A percentile compares a stretch with the other conserved stretches of the same genome.
phyloP scores from a whole-genome alignment of 2,888 invertebrate species.

The Volucella inflata region DNA sequence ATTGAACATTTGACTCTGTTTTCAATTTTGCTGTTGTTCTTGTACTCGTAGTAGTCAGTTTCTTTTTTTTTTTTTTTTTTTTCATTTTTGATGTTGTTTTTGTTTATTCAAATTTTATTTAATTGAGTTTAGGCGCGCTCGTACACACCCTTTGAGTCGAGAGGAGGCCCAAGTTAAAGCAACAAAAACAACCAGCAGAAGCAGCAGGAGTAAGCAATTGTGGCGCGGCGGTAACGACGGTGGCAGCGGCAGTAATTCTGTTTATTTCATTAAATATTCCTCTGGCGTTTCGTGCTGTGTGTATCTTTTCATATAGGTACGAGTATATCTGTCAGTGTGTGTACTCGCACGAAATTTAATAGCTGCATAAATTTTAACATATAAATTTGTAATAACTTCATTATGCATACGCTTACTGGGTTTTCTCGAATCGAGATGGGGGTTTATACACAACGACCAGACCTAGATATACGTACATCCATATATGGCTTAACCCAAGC shows the following conservation, averaged over 20 bases:
- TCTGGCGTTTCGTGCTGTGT: slow-evolving; percentile 50
- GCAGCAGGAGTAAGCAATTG: slow-evolving; percentile 31
- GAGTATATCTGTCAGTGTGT: slow-evolving; percentile 41
- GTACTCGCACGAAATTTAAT: slow-evolving; percentile 71
- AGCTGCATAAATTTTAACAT: slow-evolving; percentile 74
- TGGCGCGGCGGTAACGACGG: background rate
- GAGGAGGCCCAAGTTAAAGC: background rate
- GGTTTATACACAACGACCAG: background rate
- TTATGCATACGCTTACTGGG: slow-evolving; percentile 56
- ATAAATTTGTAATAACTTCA: slow-evolving; percentile 73
- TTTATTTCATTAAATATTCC: slow-evolving; percentile 72
- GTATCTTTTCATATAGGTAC: too few species aligned
- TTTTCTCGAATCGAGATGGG: background rate
- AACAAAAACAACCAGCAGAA: slow-evolving; percentile 1
- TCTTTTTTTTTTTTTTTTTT: background rate
- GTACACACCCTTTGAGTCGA: slow-evolving; percentile 65
- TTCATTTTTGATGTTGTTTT: slow-evolving; percentile 20
- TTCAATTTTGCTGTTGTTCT: slow-evolving; percentile 7
- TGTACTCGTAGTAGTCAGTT: background rate
- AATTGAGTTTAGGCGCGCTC: slow-evolving; percentile 70
- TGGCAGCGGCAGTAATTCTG: slow-evolving; percentile 55
- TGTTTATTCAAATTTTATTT: slow-evolving; percentile 64
- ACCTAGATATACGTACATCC: background rate
- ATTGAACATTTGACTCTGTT: slow-evolving; percentile 29
- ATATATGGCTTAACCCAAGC: slow-evolving; percentile 18